These are phyloP conservation scores for Cebidichthys violaceus DNA, from an alignment of 2,113 vertebrate genomes.

Conservation along the genomic window DNA sequence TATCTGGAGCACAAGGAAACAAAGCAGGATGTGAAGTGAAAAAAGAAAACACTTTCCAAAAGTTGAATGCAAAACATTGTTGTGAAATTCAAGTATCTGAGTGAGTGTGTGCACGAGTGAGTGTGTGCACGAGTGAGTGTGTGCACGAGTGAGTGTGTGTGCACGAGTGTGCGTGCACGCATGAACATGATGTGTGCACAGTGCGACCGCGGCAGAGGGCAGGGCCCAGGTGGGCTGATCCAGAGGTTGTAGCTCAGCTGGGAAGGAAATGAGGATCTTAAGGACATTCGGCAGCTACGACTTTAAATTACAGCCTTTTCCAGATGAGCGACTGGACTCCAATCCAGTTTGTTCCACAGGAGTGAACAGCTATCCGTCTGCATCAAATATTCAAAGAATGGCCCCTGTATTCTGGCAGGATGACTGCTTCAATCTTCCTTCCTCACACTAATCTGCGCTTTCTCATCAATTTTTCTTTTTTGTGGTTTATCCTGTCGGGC, in stretches of 20 bases:
- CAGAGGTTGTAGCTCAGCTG: constrained; percentile 54
- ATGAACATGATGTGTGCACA: not conserved
- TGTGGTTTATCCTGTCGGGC: not conserved
- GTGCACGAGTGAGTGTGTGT: not conserved
- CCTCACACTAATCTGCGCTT: constrained; percentile 55
- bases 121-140: not conserved
- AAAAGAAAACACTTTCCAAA: not conserved
- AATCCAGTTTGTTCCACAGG: constrained; percentile 86
- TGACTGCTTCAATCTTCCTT: constrained; percentile 72
- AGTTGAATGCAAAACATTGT: not conserved
- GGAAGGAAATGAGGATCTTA: constrained; percentile 78
- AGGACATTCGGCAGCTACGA: constrained; percentile 71
- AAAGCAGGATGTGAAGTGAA: not conserved
- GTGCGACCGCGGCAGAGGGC: constrained; percentile 49
- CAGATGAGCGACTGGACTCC: constrained; percentile 83
- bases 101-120: not conserved
- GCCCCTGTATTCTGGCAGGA: constrained; percentile 72
- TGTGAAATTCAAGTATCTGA: constrained; percentile 18
- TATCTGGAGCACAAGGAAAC: not conserved
- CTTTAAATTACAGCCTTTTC: constrained; percentile 85
- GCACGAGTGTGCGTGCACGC: not conserved
- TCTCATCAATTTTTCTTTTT: constrained; percentile 25
- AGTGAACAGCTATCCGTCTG: constrained; percentile 84
- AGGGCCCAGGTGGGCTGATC: constrained; percentile 74
- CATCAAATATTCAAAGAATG: constrained; percentile 87